A percentile compares a stretch with the other conserved stretches of the same genome.
Evolutionary conservation across 2,888 invertebrate species (phyloP).

Genomic region (Stenichneumon culpator): DNA sequence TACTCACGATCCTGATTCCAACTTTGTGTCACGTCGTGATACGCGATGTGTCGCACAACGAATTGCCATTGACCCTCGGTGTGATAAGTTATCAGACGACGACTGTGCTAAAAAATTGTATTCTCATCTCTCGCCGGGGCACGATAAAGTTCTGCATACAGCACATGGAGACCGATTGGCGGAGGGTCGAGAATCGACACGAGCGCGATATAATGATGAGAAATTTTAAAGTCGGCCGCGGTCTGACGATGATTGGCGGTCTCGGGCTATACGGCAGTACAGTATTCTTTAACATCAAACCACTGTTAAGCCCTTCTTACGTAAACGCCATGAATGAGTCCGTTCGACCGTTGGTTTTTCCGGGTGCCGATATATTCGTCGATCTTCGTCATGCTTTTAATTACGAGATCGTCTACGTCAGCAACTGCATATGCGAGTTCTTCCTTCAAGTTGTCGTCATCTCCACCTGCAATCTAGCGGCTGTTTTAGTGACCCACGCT

Average conservation of each 20-base stretch:
- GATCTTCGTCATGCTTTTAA: slow-evolving; percentile 65
- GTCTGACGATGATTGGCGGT: slow-evolving; percentile 51
- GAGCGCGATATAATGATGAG: slow-evolving; percentile 34
- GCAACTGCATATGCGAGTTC: slow-evolving; percentile 58
- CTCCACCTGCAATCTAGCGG: slow-evolving; percentile 61
- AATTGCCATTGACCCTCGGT: slow-evolving; percentile 41
- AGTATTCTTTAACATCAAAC: slow-evolving; percentile 49
- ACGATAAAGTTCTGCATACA: slow-evolving; percentile 63
- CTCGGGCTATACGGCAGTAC: slow-evolving; percentile 53
- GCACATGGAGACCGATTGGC: slow-evolving; percentile 72
- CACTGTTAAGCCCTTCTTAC: slow-evolving; percentile 51
- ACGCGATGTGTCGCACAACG: slow-evolving; percentile 16
- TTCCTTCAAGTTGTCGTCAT: slow-evolving; percentile 26
- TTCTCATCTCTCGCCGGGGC: slow-evolving; percentile 38
- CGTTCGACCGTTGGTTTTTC: slow-evolving; percentile 49
- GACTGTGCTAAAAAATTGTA: slow-evolving; percentile 49
- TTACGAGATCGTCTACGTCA: slow-evolving; percentile 69
- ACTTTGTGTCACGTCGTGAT: slow-evolving; percentile 24
- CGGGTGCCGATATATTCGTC: slow-evolving; percentile 43
- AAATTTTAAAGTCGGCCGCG: not conserved
- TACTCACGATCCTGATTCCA: slow-evolving; percentile 37
- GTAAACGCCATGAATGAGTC: slow-evolving; percentile 54
- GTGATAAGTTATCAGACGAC: slow-evolving; percentile 51
- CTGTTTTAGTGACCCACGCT: slow-evolving; percentile 66
- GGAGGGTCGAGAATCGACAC: slow-evolving; percentile 28